Percentiles rank a stretch among this genome's conserved stretches.
Evolutionary conservation across 2,797 vertebrate genomes (phyloP).

Genomic region (Ciconia nigra): DNA sequence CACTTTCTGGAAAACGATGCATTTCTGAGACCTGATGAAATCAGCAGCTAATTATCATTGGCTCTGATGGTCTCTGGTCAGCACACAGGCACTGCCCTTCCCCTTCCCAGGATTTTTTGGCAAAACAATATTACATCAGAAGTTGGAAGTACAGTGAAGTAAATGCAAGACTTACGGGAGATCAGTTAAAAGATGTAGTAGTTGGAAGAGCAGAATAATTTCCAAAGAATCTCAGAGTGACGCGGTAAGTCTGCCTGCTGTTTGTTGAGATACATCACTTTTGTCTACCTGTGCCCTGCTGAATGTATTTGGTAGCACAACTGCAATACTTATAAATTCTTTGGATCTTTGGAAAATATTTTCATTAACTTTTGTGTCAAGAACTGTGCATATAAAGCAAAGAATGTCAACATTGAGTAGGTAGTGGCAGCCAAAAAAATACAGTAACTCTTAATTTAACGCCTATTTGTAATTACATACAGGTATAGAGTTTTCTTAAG

Average conservation of each 20-base stretch:
- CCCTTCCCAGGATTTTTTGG: neutral
- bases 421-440: neutral
- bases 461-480: neutral
- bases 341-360: neutral
- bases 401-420: neutral
- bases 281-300: neutral
- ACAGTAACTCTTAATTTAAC: neutral
- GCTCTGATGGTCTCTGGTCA: neutral
- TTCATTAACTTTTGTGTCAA: neutral
- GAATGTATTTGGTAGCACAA: neutral
- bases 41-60: constrained; percentile 7
- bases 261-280: neutral
- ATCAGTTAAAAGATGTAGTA: neutral
- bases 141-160: neutral
- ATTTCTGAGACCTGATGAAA: constrained; percentile 31
- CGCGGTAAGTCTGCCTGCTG: neutral
- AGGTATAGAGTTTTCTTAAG: neutral
- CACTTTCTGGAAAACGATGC: constrained; percentile 13
- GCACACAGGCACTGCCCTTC: neutral
- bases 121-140: neutral
- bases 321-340: neutral
- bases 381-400: neutral
- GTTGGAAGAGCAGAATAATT: neutral
- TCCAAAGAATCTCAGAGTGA: neutral
- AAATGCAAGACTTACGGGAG: neutral